These are phyloP conservation scores for Cuniculus paca DNA, from an alignment of 2,797 vertebrate genomes.

Conservation along the genomic window DNA sequence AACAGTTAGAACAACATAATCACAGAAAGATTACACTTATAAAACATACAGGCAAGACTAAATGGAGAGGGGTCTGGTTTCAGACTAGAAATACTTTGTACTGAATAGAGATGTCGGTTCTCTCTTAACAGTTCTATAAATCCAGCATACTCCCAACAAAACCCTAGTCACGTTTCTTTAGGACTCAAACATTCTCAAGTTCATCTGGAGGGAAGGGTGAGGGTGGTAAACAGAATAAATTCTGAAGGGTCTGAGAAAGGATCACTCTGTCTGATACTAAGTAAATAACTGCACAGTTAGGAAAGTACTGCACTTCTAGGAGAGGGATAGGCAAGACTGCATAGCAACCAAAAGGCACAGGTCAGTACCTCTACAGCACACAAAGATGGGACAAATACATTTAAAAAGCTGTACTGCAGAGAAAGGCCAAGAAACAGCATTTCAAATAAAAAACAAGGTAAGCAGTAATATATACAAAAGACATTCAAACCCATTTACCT, in stretches of 20 bases:
- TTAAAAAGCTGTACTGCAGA: neutral
- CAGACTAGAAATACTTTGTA: neutral
- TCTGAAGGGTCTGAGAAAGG: neutral
- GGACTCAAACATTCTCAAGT: conserved; percentile 46
- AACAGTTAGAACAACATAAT: conserved; percentile 41
- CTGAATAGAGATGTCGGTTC: neutral
- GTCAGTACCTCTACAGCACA: neutral
- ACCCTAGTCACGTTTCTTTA: neutral
- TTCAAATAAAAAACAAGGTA: conserved; percentile 39
- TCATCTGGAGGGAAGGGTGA: neutral
- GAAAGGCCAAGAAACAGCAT: neutral
- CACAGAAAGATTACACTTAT: neutral
- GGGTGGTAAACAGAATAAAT: neutral
- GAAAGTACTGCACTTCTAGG: neutral
- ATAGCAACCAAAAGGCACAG: neutral
- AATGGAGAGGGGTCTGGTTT: neutral
- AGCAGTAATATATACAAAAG: neutral
- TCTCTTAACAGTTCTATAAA: neutral
- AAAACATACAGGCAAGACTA: neutral
- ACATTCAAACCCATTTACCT: neutral
- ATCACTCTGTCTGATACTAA: conserved; percentile 13
- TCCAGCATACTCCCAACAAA: neutral
- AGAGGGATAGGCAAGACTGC: neutral
- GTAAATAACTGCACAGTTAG: neutral
- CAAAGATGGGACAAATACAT: neutral